Evolutionary conservation across 2,113 vertebrate species (phyloP), one percentile per base, ranked within the genome.

Genomic region (Gymnorhina tibicen): DNA sequence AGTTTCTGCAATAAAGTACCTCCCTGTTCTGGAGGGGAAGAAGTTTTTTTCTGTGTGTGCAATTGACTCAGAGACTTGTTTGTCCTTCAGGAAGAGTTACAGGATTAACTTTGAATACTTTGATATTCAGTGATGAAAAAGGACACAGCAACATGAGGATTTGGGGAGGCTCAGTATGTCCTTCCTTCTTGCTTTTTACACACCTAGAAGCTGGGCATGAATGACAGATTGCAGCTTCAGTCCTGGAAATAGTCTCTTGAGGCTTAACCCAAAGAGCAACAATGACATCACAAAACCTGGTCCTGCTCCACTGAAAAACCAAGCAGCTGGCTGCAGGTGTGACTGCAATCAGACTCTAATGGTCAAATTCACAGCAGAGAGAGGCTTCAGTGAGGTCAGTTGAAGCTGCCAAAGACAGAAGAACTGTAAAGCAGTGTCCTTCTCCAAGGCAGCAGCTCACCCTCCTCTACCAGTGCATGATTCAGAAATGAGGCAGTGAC

Each of bases 81-180:
- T 75, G 79, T 92, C 82, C 64, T 96, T 68, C 73, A 94, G 86
- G 56, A 96, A 96, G 76, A 92, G 70, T 93, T 93, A 30, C 27
- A 68, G 83, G 91, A 94, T 96, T 93, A 96, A 95, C 73, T 88
- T 63, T 70, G 47, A 94, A 41, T 80, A 77, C 87, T 90, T 86
- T 78, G 68, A 88, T 68, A 90, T 46, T 81, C n/a, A 32, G 58
- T 2, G 2, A 86, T 63, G 62, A 88, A 84, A 94, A 93, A 77
- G 32, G 44, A 72, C 60, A 41, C 2, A 20, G 21, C 33, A 32
- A 49, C 83, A 33, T 16, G 28, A 50, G 79, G 52, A 91, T 97
- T 92, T 94, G 58, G 26, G 60, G 56, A 91, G 39, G 59, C 16
- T 95, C 52, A 50, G 8, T 3, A 2, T 20, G 47, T 77, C 50